Base-by-base conservation (phyloP, 2,888 invertebrate species). In the Aphrophora alni region DNA sequence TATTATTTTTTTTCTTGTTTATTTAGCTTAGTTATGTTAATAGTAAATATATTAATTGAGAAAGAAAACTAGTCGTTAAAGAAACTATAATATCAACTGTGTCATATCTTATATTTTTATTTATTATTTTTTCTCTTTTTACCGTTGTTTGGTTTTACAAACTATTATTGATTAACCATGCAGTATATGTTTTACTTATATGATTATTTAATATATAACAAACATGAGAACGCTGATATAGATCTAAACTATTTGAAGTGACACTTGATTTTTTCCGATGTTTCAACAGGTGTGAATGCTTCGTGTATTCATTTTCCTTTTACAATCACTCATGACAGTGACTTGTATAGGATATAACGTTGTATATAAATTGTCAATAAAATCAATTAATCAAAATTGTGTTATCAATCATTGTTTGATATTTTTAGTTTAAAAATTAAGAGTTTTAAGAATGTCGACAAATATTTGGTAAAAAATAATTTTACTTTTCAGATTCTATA, bases 41-140 rank as follows among this genome's bases (percentile, higher is more conserved):
- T 59, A 59, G 44, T 59, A 59, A 59, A 12, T 59, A 14, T 44
- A 44, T 17, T n/a, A 14, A 59, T 33, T 33, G 33, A 59, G n/a
- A n/a, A n/a, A n/a, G n/a, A 21, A 59, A 59, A 8, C 59, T 59
- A 59, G 59, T 59, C 59, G 59, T 59, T 59, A 59, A 59, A 59
- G 44, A 44, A n/a, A 21, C 59, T 21, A n/a, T 59, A 44, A 44
- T 44, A 59, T 21, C 59, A 3, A 59, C 5, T 59, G 59, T 59
- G 59, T 59, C 59, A 59, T 59, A 59, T 59, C 59, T 59, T 59
- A 59, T 59, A 59, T 59, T 21, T 59, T 59, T n/a, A 59, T 21
- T 59, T 21, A 4, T 21, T 59, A 59, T 59, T n/a, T 14, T 59
- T 21, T n/a, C 17, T 44, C 14, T 14, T 12, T 44, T 44, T 44